Evolutionary conservation across 2,797 vertebrate species (phyloP).

Genomic region (Acanthurus tractus): DNA sequence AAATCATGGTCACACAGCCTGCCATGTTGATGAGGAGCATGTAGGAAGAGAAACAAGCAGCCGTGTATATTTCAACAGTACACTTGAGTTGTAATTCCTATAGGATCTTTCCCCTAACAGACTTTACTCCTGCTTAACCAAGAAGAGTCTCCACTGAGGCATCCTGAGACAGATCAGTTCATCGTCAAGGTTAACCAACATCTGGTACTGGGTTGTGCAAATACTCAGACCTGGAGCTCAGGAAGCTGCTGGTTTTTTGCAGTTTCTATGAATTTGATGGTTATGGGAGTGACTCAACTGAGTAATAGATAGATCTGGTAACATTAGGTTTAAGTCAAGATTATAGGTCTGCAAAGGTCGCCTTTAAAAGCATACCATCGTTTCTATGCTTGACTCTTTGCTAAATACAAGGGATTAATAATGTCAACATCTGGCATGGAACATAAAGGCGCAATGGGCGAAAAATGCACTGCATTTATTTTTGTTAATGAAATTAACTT

Average conservation of each 20-base stretch:
- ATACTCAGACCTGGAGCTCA: not conserved
- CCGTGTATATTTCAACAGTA: conserved; percentile 13
- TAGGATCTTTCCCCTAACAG: not conserved
- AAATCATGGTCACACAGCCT: conserved; percentile 22
- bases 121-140: not conserved
- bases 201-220: not conserved
- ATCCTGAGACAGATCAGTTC: not conserved
- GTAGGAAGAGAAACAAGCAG: conserved; percentile 20
- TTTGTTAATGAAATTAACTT: not conserved
- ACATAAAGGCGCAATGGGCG: not conserved
- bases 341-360: conserved; percentile 37
- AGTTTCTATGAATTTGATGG: not conserved
- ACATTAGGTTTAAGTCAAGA: conserved; percentile 17
- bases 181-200: not conserved
- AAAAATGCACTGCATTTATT: conserved; percentile 1
- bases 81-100: not conserved
- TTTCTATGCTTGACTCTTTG: conserved; percentile 8
- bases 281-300: not conserved
- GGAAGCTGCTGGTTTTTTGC: not conserved
- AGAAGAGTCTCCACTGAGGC: not conserved
- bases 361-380: not conserved
- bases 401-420: conserved; percentile 31
- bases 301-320: not conserved
- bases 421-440: conserved; percentile 23
- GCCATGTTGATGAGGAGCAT: conserved; percentile 2